These are phyloP conservation scores for Carassius carassius DNA, from an alignment of 2,113 vertebrate genomes.

Conservation along the genomic window DNA sequence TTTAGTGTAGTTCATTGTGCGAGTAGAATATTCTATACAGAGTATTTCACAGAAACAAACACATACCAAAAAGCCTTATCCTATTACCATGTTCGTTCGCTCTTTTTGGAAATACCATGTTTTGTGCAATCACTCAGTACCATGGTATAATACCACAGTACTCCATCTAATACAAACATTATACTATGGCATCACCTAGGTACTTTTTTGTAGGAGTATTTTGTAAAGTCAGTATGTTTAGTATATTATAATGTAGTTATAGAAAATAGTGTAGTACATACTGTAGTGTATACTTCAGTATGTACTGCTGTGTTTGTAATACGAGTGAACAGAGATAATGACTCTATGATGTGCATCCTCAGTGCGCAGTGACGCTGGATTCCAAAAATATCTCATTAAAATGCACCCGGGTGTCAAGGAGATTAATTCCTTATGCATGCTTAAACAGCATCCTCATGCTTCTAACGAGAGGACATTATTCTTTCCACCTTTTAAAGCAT, in stretches of 20 bases:
- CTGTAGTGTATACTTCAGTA: neutral
- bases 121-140: neutral
- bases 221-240: neutral
- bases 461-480: conserved; percentile 45
- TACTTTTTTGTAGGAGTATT: neutral
- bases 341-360: conserved; percentile 51
- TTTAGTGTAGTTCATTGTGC: neutral
- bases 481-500: conserved; percentile 41
- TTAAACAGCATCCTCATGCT: conserved; percentile 57
- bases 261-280: neutral
- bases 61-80: neutral
- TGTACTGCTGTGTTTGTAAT: neutral
- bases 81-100: neutral
- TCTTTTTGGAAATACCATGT: neutral
- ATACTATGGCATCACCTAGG: neutral
- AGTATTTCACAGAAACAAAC: neutral
- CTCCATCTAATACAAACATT: neutral
- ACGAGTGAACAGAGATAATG: neutral
- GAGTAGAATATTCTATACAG: neutral
- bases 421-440: conserved; percentile 59
- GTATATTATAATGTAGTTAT: neutral
- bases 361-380: conserved; percentile 63
- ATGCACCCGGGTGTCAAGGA: conserved; percentile 64
- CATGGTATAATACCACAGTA: neutral
- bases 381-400: conserved; percentile 73